Evolutionary conservation across 2,797 vertebrate genomes (phyloP).

Genomic region (Pteronotus mesoamericanus): DNA sequence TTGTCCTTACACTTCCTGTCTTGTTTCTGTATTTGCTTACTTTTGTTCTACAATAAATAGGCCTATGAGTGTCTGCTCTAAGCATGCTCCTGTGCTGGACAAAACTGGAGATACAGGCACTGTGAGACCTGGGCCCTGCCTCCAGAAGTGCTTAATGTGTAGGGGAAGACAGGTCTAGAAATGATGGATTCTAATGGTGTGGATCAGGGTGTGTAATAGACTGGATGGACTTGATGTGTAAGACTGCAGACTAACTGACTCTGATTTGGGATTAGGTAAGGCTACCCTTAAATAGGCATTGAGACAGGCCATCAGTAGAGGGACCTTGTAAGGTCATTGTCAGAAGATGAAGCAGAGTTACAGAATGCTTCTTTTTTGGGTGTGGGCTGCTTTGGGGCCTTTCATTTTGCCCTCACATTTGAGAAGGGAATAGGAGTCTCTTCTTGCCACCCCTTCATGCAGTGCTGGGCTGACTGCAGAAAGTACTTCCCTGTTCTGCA

Average conservation of each 20-base stretch:
- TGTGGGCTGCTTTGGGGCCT: neutral
- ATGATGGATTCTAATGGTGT: neutral
- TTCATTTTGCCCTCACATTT: conserved; percentile 40
- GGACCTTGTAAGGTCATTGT: neutral
- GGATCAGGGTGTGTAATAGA: neutral
- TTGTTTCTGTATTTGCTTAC: conserved; percentile 13
- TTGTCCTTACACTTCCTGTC: neutral
- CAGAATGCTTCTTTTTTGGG: neutral
- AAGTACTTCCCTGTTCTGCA: conserved; percentile 22
- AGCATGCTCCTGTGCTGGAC: neutral
- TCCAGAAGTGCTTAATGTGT: neutral
- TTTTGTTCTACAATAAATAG: neutral
- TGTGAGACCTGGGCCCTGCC: neutral
- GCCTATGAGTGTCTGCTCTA: conserved; percentile 11
- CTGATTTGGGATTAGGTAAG: conserved; percentile 2
- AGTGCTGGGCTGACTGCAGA: neutral
- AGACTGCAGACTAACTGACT: neutral
- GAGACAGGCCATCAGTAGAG: neutral
- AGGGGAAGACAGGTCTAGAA: neutral
- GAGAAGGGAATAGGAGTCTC: neutral
- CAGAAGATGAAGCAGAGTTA: neutral
- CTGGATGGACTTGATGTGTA: neutral
- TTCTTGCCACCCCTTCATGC: neutral
- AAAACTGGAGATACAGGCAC: neutral
- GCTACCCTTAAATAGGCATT: neutral